Conservation (phyloP, 2,113 vertebrate genomes). For the Calidris pugnax region DNA sequence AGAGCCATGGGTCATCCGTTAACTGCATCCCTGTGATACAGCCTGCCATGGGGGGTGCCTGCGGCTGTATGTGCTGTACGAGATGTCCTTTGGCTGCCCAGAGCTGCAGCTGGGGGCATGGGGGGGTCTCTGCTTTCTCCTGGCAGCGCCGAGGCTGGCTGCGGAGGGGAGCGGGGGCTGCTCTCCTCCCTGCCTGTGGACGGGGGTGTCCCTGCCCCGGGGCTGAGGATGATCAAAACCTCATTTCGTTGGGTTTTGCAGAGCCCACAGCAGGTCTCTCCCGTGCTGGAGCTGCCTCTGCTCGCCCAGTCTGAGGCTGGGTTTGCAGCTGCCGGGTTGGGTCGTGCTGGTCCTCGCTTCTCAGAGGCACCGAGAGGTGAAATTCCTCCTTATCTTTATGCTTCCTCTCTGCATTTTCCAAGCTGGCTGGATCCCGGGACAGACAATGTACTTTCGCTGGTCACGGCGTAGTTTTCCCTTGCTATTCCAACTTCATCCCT, state of each 20-base stretch:
- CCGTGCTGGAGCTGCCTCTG: background rate
- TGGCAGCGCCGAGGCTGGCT: background rate
- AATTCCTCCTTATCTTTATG: background rate
- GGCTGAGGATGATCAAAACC: background rate
- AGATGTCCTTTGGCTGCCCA: background rate
- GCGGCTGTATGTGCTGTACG: fast-evolving
- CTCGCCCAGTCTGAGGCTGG: fast-evolving
- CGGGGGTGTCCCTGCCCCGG: fast-evolving
- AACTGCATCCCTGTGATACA: background rate
- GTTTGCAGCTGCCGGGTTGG: fast-evolving
- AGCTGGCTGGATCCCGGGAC: background rate
- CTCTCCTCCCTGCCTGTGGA: fast-evolving
- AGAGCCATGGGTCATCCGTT: background rate
- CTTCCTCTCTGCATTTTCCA: background rate
- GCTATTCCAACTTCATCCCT: background rate
- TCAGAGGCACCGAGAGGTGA: background rate
- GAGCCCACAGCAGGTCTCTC: background rate
- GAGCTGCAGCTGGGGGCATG: fast-evolving
- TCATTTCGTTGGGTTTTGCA: fast-evolving
- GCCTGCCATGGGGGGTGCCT: background rate
- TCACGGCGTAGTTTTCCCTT: background rate
- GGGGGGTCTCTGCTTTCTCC: background rate
- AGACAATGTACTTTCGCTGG: background rate
- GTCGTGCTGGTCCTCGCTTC: background rate
- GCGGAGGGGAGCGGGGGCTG: fast-evolving